These are phyloP conservation scores for Drosophila ezoana DNA, from an alignment of 2,888 invertebrate species.

Conservation along the genomic window DNA sequence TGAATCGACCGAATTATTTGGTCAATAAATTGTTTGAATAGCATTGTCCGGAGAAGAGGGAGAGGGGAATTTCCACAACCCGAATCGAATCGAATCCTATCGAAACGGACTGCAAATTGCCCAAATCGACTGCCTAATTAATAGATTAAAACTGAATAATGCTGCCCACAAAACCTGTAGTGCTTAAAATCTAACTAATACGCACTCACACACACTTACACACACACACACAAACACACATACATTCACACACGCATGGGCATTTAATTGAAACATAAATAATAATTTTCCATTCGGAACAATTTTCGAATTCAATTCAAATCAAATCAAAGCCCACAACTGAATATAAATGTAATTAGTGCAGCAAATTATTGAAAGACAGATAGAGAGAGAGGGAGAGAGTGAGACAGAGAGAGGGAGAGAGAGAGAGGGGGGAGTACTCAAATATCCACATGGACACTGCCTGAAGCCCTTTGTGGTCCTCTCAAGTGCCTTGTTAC, in stretches of 20 bases:
- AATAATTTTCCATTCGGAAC: conserved; percentile 56
- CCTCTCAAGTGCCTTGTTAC: conserved; percentile 6
- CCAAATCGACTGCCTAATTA: conserved; percentile 69
- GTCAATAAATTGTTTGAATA: conserved; percentile 52
- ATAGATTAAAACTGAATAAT: conserved; percentile 77
- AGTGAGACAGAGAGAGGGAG: background rate
- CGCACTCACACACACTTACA: conserved; percentile 1
- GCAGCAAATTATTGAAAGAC: conserved; percentile 6
- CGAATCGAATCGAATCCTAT: background rate
- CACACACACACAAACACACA: conserved; percentile 3
- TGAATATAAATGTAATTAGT: conserved; percentile 45
- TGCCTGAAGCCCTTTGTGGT: conserved; percentile 1
- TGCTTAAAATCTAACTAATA: conserved; percentile 9
- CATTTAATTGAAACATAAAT: conserved; percentile 73
- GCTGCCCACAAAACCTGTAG: conserved; percentile 27
- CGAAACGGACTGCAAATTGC: conserved; percentile 17
- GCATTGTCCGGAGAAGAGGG: background rate
- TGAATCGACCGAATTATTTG: conserved; percentile 67
- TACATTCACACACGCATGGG: conserved; percentile 4
- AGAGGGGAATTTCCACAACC: background rate
- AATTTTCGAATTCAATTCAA: conserved; percentile 43
- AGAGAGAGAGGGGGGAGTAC: background rate
- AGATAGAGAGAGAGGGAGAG: background rate
- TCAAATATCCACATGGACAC: background rate
- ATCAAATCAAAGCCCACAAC: conserved; percentile 47